These are phyloP conservation scores for Eristalinus sepulchralis DNA, from an alignment of 2,888 invertebrate species.

Conservation along the genomic window DNA sequence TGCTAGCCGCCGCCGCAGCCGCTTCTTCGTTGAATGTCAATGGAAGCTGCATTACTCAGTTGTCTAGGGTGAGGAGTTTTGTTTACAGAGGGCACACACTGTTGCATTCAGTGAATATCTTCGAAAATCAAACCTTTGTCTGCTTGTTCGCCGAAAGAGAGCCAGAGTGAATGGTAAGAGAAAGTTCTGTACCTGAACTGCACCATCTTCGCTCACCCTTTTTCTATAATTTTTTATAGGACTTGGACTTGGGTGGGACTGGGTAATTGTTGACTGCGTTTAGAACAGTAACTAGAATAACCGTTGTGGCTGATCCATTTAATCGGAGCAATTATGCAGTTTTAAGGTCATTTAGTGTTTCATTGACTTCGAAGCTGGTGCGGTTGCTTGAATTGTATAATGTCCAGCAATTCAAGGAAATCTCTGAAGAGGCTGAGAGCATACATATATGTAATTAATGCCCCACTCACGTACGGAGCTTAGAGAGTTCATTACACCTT, in stretches of 20 bases:
- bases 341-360: not conserved
- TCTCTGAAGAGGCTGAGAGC: not conserved
- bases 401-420: not conserved
- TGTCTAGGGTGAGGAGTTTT: not conserved
- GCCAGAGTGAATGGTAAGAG: not conserved
- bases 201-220: not conserved
- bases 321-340: not conserved
- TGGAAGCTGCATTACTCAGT: not conserved
- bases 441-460: not conserved
- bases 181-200: not conserved
- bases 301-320: not conserved
- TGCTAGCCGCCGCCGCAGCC: not conserved
- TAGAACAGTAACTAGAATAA: not conserved
- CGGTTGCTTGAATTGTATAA: not conserved
- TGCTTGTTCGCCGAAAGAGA: not conserved
- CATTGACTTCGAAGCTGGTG: not conserved
- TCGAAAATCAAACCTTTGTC: not conserved
- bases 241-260: not conserved
- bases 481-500: conserved; percentile 31
- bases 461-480: not conserved
- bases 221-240: not conserved
- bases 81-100: not conserved
- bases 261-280: not conserved
- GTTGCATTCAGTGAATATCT: not conserved
- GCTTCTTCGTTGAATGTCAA: not conserved